Percentiles rank a stretch among this genome's conserved stretches.
These are phyloP conservation scores for Drosophila trichaetosa DNA, from an alignment of 2,888 invertebrate species.

Conservation along the genomic window DNA sequence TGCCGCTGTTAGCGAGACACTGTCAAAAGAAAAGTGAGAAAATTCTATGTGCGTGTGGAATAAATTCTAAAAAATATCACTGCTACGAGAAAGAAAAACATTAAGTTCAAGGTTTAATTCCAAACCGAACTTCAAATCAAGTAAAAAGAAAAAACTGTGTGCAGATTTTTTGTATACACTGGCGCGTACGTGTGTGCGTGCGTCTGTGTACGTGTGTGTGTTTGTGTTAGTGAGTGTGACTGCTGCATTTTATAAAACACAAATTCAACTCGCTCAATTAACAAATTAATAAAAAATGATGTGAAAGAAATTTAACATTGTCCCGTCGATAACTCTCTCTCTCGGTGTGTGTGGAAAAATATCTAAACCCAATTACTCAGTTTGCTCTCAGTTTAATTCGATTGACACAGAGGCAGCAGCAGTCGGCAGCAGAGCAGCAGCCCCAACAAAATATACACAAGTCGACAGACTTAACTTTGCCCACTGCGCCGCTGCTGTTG, in stretches of 20 bases:
- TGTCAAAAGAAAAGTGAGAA: slow-evolving; percentile 45
- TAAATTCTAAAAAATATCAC: slow-evolving; percentile 8
- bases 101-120: slow-evolving; percentile 60
- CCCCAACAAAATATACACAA: slow-evolving; percentile 54
- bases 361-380: slow-evolving; percentile 82
- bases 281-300: slow-evolving; percentile 57
- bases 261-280: slow-evolving; percentile 26
- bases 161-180: slow-evolving; percentile 81
- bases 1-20: slow-evolving; percentile 45
- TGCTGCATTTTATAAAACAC: slow-evolving; percentile 23
- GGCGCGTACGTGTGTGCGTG: slow-evolving; percentile 41
- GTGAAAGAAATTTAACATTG: slow-evolving; percentile 61
- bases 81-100: slow-evolving; percentile 32
- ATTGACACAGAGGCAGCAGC: slow-evolving; percentile 71
- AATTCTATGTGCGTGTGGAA: slow-evolving; percentile 25
- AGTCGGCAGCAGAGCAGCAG: slow-evolving; percentile 50
- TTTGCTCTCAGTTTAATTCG: slow-evolving; percentile 79
- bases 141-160: slow-evolving; percentile 58
- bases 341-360: slow-evolving; percentile 76
- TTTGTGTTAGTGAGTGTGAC: slow-evolving; percentile 31
- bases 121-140: slow-evolving; percentile 50
- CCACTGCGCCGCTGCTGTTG: slow-evolving; percentile 34
- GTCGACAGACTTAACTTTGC: slow-evolving; percentile 61
- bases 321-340: slow-evolving; percentile 28
- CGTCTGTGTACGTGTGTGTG: slow-evolving; percentile 8